Conservation (phyloP, 2,113 vertebrate genomes). For the Bufo bufo region DNA sequence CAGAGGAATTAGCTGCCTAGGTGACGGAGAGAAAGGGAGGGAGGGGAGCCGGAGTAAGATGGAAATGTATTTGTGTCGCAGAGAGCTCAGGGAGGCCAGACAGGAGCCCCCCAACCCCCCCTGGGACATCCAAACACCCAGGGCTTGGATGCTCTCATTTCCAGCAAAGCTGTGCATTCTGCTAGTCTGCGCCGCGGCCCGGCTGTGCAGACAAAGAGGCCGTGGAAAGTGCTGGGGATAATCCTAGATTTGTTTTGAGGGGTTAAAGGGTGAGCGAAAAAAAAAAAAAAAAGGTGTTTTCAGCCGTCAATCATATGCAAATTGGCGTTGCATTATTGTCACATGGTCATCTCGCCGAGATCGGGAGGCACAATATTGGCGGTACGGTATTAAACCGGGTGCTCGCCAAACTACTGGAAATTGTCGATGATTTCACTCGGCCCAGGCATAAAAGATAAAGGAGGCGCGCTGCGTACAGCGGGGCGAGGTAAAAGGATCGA, state of each 20-base stretch:
- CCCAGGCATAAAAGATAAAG: neutral
- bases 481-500: too few species aligned
- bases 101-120: slow-evolving; percentile 66
- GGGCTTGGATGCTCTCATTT: slow-evolving; percentile 75
- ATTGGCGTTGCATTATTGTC: neutral
- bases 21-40: slow-evolving; percentile 78
- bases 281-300: neutral
- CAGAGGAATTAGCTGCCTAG: slow-evolving; percentile 95
- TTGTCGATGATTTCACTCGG: too few species aligned
- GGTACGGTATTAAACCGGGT: too few species aligned
- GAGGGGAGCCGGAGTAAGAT: slow-evolving; percentile 75
- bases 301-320: neutral
- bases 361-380: neutral
- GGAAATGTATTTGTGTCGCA: slow-evolving; percentile 80
- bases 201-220: slow-evolving; percentile 63
- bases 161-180: slow-evolving; percentile 73
- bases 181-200: slow-evolving; percentile 69
- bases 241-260: neutral
- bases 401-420: neutral
- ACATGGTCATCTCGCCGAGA: neutral
- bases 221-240: neutral
- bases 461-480: too few species aligned
- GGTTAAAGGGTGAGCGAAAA: neutral
- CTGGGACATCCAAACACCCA: slow-evolving; percentile 82
- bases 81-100: slow-evolving; percentile 78